Evolutionary conservation across 2,888 invertebrate species (phyloP), one percentile per base, ranked within the genome.

Genomic region (Rhagonycha lutea): DNA sequence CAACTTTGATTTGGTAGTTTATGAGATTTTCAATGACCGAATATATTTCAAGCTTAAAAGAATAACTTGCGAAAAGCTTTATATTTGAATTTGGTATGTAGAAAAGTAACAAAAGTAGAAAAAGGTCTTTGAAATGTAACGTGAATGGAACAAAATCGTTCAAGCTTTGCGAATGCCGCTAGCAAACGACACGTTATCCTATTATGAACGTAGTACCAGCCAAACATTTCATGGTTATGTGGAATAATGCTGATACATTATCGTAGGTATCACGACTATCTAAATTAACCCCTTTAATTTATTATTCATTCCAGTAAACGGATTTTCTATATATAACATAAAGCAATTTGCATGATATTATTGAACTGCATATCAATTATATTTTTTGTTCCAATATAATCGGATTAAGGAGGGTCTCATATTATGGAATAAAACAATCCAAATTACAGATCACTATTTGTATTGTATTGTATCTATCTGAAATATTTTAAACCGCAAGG

Each of bases 201-300:
- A 70, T 73, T 73, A 70, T 67, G 73, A 65, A 67, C 47, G 61
- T 73, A 60, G 69, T 68, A 68, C 61, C 61, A 28, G 26, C 32
- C 68, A 72, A 69, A 62, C 47, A 47, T 67, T 68, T 68, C 72
- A 72, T 69, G 71, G 63, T 26, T 65, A 61, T 72, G 68, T 74
- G 76, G 71, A 73, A 74, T 74, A 77, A 76, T 76, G 74, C 72
- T 72, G 78, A 76, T 78, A 74, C 68, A 68, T 68, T 78, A 78
- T 76, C 78, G 76, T 73, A 26, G 77, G 69, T 68, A 72, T 70
- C 77, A 76, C 63, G 76, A 71, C 79, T 70, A 80, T 81, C 81
- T 81, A 81, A 82, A 82, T 82, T 82, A 82, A 81, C 82, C 80
- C 32, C 82, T 80, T 81, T 82, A 82, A 82, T 82, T 82, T 82